Percentiles rank a stretch among this genome's conserved stretches.
phyloP scores from a whole-genome alignment of 2,113 vertebrate species.

The Leiothrix lutea region DNA sequence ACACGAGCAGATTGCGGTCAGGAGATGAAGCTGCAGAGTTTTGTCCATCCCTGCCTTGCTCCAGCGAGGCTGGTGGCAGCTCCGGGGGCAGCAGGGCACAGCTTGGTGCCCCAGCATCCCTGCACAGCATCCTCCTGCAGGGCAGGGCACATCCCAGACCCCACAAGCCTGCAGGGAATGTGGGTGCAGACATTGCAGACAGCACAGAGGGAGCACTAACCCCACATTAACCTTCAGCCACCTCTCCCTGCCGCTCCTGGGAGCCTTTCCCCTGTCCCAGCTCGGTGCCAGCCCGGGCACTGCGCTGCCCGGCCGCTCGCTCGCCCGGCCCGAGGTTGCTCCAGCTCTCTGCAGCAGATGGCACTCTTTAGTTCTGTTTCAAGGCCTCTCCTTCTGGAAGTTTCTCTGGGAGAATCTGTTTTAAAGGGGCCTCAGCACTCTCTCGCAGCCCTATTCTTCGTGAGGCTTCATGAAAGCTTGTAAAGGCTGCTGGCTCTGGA shows the following conservation, averaged over 20 bases:
- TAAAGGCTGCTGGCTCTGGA: conserved; percentile 9
- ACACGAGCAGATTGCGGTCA: fast-evolving
- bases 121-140: fast-evolving
- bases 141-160: fast-evolving
- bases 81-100: background rate
- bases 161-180: fast-evolving
- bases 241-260: fast-evolving
- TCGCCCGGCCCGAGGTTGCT: conserved; percentile 27
- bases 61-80: background rate
- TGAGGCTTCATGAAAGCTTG: conserved; percentile 41
- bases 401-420: conserved; percentile 75
- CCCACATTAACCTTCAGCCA: fast-evolving
- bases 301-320: conserved; percentile 15
- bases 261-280: background rate
- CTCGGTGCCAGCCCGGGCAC: background rate
- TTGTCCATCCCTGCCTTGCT: background rate
- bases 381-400: conserved; percentile 79
- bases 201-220: background rate
- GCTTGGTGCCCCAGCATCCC: background rate
- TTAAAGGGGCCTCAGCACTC: conserved; percentile 58
- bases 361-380: conserved; percentile 85
- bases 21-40: background rate
- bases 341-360: conserved; percentile 77
- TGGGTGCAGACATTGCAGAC: fast-evolving
- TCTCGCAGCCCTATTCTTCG: conserved; percentile 47